These are phyloP conservation scores for Philopedon plagiatum DNA, from an alignment of 2,888 invertebrate genomes.

Conservation along the genomic window DNA sequence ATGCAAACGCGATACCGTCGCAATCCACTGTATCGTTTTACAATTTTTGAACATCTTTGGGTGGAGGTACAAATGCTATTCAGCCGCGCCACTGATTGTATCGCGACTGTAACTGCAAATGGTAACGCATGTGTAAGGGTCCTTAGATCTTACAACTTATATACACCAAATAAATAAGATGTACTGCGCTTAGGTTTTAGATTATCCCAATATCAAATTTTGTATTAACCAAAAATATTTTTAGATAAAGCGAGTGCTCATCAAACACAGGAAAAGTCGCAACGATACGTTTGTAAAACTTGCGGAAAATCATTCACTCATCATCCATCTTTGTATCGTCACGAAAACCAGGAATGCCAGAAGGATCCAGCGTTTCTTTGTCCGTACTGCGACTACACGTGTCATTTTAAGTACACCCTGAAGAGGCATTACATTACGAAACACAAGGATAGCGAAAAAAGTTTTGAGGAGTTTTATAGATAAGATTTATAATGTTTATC, in stretches of 20 bases:
- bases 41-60: no score
- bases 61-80: no score
- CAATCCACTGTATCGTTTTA: no score
- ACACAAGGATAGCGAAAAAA: slow-evolving; percentile 23
- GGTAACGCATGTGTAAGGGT: no score
- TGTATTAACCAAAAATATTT: neutral
- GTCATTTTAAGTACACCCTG: slow-evolving; percentile 84
- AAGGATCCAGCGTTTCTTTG: slow-evolving; percentile 60
- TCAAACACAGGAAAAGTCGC: neutral
- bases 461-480: slow-evolving; percentile 25
- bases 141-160: no score
- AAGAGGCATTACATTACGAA: slow-evolving; percentile 73
- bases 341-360: slow-evolving; percentile 60
- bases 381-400: slow-evolving; percentile 76
- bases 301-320: slow-evolving; percentile 52
- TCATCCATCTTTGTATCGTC: slow-evolving; percentile 48
- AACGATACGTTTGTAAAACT: slow-evolving; percentile 68
- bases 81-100: no score
- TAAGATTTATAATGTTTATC: no score
- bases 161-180: no score
- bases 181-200: no score
- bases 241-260: neutral
- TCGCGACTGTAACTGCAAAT: no score
- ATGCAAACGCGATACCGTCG: no score
- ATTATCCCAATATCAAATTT: neutral